Conservation (phyloP, 2,113 vertebrate genomes). For the Hemiscyllium ocellatum region DNA sequence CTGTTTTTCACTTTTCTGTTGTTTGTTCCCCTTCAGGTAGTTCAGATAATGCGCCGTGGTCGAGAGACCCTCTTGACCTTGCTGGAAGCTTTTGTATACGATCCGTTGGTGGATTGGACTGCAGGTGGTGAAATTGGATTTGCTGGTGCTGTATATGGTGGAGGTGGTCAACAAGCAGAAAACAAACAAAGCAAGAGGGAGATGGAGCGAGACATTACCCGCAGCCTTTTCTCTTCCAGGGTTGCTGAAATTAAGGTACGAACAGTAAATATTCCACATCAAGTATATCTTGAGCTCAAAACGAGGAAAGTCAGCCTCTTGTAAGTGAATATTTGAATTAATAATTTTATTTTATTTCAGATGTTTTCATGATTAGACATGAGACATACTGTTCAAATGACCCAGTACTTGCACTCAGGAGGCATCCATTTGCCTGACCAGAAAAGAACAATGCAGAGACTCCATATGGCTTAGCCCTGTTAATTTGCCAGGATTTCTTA, state of each 20-base stretch:
- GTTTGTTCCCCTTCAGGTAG: conserved; percentile 60
- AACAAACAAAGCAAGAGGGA: conserved; percentile 95
- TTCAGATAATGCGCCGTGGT: conserved; percentile 93
- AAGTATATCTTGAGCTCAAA: neutral
- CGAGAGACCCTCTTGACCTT: conserved; percentile 89
- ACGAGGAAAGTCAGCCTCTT: neutral
- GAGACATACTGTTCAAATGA: neutral
- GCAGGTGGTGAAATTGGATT: conserved; percentile 93
- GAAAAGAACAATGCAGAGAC: neutral
- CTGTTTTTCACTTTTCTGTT: neutral
- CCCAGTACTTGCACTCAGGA: neutral
- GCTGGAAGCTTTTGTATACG: conserved; percentile 94
- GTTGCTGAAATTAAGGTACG: conserved; percentile 93
- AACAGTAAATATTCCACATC: neutral
- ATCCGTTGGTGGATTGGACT: conserved; percentile 97
- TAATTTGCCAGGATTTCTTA: neutral
- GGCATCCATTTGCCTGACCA: neutral
- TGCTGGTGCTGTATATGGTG: conserved; percentile 92
- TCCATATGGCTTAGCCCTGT: neutral
- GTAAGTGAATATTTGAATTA: neutral
- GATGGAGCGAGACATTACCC: conserved; percentile 96
- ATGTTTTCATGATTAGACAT: no score
- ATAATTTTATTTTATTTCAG: neutral
- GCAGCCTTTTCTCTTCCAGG: conserved; percentile 91
- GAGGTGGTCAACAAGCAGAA: conserved; percentile 92